Base-by-base conservation (phyloP, 2,797 vertebrate species). In the Prunella strophiata region DNA sequence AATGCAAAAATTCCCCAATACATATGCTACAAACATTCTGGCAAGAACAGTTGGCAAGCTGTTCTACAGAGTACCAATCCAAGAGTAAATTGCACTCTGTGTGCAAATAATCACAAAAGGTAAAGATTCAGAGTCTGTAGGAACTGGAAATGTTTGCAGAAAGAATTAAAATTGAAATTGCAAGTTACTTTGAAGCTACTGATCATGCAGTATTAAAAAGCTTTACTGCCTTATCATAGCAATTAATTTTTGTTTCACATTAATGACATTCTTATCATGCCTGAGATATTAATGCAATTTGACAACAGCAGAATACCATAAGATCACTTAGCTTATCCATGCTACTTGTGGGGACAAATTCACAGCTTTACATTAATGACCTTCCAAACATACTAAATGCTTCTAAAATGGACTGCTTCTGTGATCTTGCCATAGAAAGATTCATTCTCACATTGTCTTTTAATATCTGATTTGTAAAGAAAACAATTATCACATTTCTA, bases 221-320 rank as follows among this genome's bases (percentile, higher is more conserved):
- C 66, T 65, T 94, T 91, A 70, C 62, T 91, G 82, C 40, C 48
- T 96, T 94, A 96, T 92, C 90, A 66, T 18, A 94, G 65, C 61
- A 95, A 96, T 94, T 97, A 93, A 77, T 90, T 96, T 95, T 95
- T 93, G 42, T 54, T 95, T 86, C 85, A 80, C 52, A 68, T 89
- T 97, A 95, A 96, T 91, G 89, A 82, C 85, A 91, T 87, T 93
- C 71, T 89, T 94, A 96, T 88, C 81, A 92, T 81, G 61, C 32
- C 34, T 58, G 70, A 91, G 67, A 93, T 59, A 72, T 50, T 91
- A 97, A 97, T 87, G 50, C 42, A 90, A 76, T 92, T 63, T 91
- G 91, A 95, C 93, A 90, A 91, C 62, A 94, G 65, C 76, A 96
- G 87, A 90, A 90, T 78, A 68, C 48, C 45, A 0, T 36, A 89